Base-by-base conservation (phyloP, 2,797 vertebrate species). In the Anguilla anguilla region DNA sequence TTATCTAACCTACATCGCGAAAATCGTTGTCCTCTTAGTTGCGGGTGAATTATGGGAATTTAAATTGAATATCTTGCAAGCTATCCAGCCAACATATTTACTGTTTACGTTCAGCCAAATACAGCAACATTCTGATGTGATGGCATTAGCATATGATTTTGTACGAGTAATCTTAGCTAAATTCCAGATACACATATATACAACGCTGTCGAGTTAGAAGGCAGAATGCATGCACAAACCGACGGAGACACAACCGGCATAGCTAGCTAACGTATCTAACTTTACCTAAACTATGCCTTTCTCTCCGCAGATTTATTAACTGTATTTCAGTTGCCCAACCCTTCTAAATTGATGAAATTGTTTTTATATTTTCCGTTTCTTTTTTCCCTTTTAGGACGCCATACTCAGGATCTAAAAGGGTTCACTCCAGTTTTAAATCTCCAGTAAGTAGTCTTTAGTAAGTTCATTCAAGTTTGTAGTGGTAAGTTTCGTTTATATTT, bases 371-470 rank as follows among this genome's bases (percentile, higher is more conserved):
- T 64, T 61, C 17, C 11, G 11, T 15, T 6, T 69, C 0, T 59
- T 39, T 83, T 46, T 83, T 83, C 85, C 82, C 86, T 39, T 88
- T 85, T 88, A 93, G 92, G 92, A 89, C 92, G 2, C 93, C 92
- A 0, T 74, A 89, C 0, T 93, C 93, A 61, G 69, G 84, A 53
- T 85, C 57, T 85, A 92, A 86, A 89, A 92, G 89, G 28, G 91
- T 92, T 87, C 87, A 92, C 82, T 91, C 94, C 64, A 87, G 91
- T 69, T 96, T 96, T 90, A 94, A 95, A 89, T 96, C 95, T 64
- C 96, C 96, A 0, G 96, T 96, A 93, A 93, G 95, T 96, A 85
- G 67, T 61, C 46, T 19, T 55, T 57, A 22, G 59, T 61, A 61
- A 25, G 22, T 43, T 43, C 39, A 4, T 43, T 3, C 39, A 43